phyloP scores from a whole-genome alignment of 2,797 vertebrate species.

The Lates japonicus region DNA sequence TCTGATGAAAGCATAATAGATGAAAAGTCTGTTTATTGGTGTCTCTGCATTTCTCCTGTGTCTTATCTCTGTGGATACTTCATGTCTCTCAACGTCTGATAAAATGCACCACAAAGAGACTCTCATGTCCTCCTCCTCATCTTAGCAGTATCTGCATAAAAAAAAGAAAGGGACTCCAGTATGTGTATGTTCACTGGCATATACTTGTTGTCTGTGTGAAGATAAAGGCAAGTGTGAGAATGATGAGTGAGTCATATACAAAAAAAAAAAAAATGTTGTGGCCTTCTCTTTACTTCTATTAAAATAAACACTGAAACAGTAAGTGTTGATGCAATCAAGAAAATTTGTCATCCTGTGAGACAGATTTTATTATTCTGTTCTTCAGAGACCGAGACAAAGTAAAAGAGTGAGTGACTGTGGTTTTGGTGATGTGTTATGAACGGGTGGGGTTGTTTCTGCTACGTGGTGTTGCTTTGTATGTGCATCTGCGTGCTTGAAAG shows the following conservation, averaged over 20 bases:
- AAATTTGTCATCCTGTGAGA: background rate
- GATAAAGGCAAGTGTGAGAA: background rate
- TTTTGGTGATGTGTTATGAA: background rate
- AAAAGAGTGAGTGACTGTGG: background rate
- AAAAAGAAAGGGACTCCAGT: conserved; percentile 12
- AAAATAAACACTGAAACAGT: background rate
- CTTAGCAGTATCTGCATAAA: conserved; percentile 17
- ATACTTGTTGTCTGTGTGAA: background rate
- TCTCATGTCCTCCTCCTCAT: conserved; percentile 33
- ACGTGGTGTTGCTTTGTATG: background rate
- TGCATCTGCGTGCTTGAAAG: background rate
- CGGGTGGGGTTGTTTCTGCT: background rate
- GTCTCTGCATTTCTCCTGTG: conserved; percentile 18
- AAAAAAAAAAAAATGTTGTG: background rate
- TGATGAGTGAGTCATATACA: conserved; percentile 2
- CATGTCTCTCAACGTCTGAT: conserved; percentile 23
- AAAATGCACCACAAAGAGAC: conserved; percentile 21
- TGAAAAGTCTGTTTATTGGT: conserved; percentile 36
- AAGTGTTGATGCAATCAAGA: background rate
- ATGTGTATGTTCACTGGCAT: background rate
- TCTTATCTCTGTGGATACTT: conserved; percentile 34
- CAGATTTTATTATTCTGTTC: background rate
- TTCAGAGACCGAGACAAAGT: background rate
- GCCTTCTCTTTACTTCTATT: background rate
- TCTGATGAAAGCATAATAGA: conserved; percentile 41